Evolutionary conservation across 2,888 invertebrate species (phyloP), one percentile per base, ranked within the genome.

Genomic region (Polymixis lichenea): DNA sequence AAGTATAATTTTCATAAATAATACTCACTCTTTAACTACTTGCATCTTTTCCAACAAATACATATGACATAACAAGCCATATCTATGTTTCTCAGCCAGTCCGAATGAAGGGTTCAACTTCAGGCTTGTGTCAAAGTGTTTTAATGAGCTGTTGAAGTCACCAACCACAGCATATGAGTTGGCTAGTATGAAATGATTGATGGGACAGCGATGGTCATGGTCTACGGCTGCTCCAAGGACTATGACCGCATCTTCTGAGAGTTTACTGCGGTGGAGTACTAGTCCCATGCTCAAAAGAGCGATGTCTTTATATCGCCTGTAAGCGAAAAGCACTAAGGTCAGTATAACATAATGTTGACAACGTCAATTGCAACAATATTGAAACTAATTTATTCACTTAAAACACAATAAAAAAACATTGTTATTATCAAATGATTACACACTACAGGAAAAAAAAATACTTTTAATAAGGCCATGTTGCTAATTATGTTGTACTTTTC

Each of bases 281-380:
- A 98, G 97, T 0, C 98, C 98, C 90, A 98, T 94, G 89, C 97
- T 98, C 73, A 98, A 95, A 55, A 98, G 94, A 0, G 98, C 97
- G 69, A 98, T 97, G 91, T 98, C 98, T 91, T 97, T 97, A 90
- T 97, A 97, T 85, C 97, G 94, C 88, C 98, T 98, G 96, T 28
- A 96, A 97, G 77, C 25, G 25, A 51, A 64, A 73, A 13, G 51
- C 8, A 51, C 11, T 25, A 5, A 28, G 9, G 17, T 53, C 11
- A 46, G 4, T 60, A 11, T 32, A 43, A 72, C 15, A 53, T 65
- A 17, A 56, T 17, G 22, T 17, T 66, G 28, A 9, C 22, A 22
- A 66, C 22, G 56, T 28, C 9, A 28, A 66, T 13, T 28, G 58
- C 55, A 66, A 56, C 22, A 0, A 17, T 1, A 49, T 13, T 13